Evolutionary conservation across 2,888 invertebrate genomes (phyloP), one percentile per base, ranked within the genome.

Genomic region (Seira sanloemensis): DNA sequence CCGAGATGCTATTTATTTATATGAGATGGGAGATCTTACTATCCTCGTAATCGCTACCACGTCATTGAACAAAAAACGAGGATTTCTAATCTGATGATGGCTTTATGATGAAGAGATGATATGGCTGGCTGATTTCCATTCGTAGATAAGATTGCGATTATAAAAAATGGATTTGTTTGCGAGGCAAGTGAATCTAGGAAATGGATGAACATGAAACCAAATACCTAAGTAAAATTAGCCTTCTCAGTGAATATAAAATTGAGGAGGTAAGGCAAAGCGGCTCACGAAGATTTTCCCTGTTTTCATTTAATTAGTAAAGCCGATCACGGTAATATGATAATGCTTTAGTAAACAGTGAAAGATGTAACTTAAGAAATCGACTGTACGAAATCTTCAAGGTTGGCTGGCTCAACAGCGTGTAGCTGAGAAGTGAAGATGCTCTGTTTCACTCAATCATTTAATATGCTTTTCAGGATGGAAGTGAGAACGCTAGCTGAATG

Each of bases 201-300:
- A 62, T n/a, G 62, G n/a, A 62, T 62, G 62, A 62, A 62, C 19
- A 62, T 23, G 62, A 62, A 62, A 62, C 21, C 62, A 62, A 62
- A 62, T 23, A 62, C 19, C 21, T 23, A 62, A 62, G 21, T 23
- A 62, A 62, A n/a, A 62, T 62, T 62, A 23, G 12, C 62, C 62
- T n/a, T n/a, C n/a, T n/a, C n/a, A n/a, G n/a, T n/a, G n/a, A n/a
- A n/a, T n/a, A n/a, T n/a, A 62, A 62, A 62, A 23, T 21, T 12
- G 21, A 19, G 21, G 21, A 62, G 2, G 37, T 37, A 50, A 50
- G 62, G 21, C 19, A 21, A 62, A n/a, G 50, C 12, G 50, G 50
- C 12, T 50, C 50, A 37, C 12, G 62, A 23, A 62, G 62, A 4
- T 62, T 62, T 62, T 62, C 2, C n/a, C 50, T 2, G 50, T 50